Percentiles rank a stretch among this genome's conserved stretches.
Conservation (phyloP, 1,140 invertebrate genomes). For the Trichonephila clavata region DNA sequence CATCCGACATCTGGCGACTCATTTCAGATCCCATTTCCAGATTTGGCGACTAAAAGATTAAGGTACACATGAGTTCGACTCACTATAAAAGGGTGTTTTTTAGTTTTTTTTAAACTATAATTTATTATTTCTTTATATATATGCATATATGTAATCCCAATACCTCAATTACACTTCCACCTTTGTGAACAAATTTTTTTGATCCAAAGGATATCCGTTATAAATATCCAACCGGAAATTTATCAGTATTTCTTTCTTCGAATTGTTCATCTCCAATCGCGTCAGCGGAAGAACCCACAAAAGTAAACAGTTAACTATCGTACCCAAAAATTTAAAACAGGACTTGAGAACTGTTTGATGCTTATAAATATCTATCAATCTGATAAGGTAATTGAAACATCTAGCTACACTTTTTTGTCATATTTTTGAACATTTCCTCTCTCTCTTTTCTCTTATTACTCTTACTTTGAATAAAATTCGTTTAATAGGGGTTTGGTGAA, state of each 20-base stretch:
- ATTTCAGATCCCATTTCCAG: no score
- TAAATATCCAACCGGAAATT: slow-evolving; percentile 31
- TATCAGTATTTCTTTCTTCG: background rate
- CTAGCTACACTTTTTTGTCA: background rate
- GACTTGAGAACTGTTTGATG: background rate
- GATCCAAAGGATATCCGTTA: background rate
- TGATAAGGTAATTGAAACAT: background rate
- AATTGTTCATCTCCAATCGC: slow-evolving; percentile 5
- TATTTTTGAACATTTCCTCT: background rate
- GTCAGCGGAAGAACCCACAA: background rate
- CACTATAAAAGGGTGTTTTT: no score
- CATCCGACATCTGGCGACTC: no score
- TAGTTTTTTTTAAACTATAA: no score
- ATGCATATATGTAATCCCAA: no score
- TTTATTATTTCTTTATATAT: no score
- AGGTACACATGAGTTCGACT: no score
- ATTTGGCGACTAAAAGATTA: no score
- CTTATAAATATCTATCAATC: background rate
- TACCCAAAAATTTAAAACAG: background rate
- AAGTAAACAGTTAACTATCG: background rate
- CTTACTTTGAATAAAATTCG: no score
- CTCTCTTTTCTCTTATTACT: no score
- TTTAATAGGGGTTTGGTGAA: no score
- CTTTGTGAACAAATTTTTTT: background rate
- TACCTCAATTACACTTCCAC: background rate